A percentile compares a stretch with the other conserved stretches of the same genome.
Conservation (phyloP, 1,140 invertebrate genomes). For the Drosophila teissieri region DNA sequence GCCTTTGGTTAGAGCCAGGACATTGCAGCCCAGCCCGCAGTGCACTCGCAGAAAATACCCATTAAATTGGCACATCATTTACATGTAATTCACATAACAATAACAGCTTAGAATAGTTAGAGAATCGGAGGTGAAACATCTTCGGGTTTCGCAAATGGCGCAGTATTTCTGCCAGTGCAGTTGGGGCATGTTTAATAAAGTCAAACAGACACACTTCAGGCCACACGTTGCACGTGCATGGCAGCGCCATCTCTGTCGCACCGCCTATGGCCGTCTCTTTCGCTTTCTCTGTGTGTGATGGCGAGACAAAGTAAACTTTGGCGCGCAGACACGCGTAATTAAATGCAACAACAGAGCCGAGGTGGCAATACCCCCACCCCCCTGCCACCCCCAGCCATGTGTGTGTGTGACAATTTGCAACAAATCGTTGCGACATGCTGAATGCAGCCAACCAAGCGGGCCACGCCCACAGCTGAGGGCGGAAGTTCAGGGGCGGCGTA, state of each 20-base stretch:
- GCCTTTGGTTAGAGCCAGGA: conserved; percentile 29
- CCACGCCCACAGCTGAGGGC: conserved; percentile 43
- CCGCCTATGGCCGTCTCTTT: conserved; percentile 16
- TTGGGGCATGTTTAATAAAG: conserved; percentile 72
- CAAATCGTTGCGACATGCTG: conserved; percentile 77
- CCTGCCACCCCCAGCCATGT: too few species aligned
- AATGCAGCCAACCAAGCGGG: conserved; percentile 58
- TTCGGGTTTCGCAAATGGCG: too few species aligned
- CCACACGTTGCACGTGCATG: conserved; percentile 44
- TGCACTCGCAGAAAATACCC: background rate
- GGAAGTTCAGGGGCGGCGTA: conserved; percentile 4
- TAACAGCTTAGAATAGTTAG: too few species aligned
- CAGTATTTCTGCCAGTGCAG: conserved; percentile 12
- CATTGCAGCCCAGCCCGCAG: background rate
- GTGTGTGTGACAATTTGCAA: conserved; percentile 72
- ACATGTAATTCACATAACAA: too few species aligned
- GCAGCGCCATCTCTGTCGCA: background rate
- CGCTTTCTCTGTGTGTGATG: conserved; percentile 45
- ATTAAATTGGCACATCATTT: too few species aligned
- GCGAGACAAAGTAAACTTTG: conserved; percentile 77
- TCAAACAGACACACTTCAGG: conserved; percentile 64
- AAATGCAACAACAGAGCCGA: conserved; percentile 73
- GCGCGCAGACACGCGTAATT: conserved; percentile 75
- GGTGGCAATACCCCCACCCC: conserved; percentile 20
- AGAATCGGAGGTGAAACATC: too few species aligned